Evolutionary conservation across 2,888 invertebrate genomes (phyloP).

Genomic region (Hypomecis punctinalis): DNA sequence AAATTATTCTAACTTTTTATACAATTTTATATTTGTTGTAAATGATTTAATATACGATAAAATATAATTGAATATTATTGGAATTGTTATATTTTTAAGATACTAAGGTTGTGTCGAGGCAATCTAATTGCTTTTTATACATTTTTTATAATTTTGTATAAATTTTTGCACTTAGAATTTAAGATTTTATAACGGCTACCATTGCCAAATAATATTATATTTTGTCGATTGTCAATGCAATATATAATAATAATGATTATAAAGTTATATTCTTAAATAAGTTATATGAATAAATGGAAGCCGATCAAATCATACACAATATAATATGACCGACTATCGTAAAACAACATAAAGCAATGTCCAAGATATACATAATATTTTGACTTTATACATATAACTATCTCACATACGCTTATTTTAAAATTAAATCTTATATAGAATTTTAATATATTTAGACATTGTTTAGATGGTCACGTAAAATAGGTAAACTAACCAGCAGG

Average conservation of each 20-base stretch:
- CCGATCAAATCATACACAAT: conserved; percentile 10
- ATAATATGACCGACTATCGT: conserved; percentile 2
- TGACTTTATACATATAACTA: conserved; percentile 33
- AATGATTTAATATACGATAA: conserved; percentile 44
- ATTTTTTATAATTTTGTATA: conserved; percentile 52
- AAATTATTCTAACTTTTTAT: conserved; percentile 50
- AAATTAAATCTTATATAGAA: conserved; percentile 56
- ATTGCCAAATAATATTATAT: conserved; percentile 38
- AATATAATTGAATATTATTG: conserved; percentile 29
- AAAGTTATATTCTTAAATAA: not conserved
- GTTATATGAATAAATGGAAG: conserved; percentile 1
- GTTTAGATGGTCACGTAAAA: conserved; percentile 1
- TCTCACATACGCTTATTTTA: conserved; percentile 57
- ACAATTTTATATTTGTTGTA: conserved; percentile 54
- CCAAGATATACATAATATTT: conserved; percentile 16
- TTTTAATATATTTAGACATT: conserved; percentile 56
- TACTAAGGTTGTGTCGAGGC: conserved; percentile 74
- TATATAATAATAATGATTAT: conserved; percentile 20
- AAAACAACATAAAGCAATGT: conserved; percentile 18
- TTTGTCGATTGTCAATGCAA: conserved; percentile 32
- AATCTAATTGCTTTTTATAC: conserved; percentile 73
- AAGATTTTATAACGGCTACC: conserved; percentile 29
- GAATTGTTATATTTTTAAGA: conserved; percentile 41
- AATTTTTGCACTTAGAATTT: conserved; percentile 41
- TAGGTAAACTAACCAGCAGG: no score